Evolutionary conservation across 2,888 invertebrate species (phyloP), one percentile per base, ranked within the genome.

Genomic region (Acrobeloides nanus): DNA sequence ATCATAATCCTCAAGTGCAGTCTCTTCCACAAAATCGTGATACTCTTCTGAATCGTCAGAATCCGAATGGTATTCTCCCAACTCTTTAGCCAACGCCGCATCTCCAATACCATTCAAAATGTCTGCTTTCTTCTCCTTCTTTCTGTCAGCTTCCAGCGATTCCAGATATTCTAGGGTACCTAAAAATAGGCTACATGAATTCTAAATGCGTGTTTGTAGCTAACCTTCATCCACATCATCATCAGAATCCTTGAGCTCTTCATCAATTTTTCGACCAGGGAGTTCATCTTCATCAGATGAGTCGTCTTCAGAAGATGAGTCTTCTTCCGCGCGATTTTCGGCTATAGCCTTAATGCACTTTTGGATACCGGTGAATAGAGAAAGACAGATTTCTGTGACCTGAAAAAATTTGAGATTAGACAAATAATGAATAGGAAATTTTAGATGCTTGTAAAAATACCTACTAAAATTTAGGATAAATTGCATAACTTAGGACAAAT

Each of bases 171-270:
- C 61, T 18, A 42, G 27, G 1, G 41, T 42, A 7, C 32, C 46
- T 51, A 23, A 23, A 51, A n/a, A 44, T 15, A 12, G 7, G n/a
- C 7, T 41, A 4, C 38, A 42, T 5, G 6, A 7, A 8, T 6
- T 7, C 42, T 7, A 41, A 40, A 12, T 6, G 15, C 6, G 17
- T 5, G 8, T 32, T 32, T n/a, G 5, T n/a, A 40, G 8, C 41
- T n/a, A 20, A 43, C 58, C 43, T 31, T 64, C 60, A 34, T 64
- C 55, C 27, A 64, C 25, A 18, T 60, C 60, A 35, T 60, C 60
- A 24, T 60, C 60, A 18, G 51, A 51, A 25, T 60, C 60, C n/a
- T 59, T 43, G 18, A 60, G 41, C 7, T 60, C 60, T 5, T 39
- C 45, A 18, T 56, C 62, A 21, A 53, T 49, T 3, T 52, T 29